phyloP scores from a whole-genome alignment of 2,113 vertebrate species.

The Cephalophus harveyi region DNA sequence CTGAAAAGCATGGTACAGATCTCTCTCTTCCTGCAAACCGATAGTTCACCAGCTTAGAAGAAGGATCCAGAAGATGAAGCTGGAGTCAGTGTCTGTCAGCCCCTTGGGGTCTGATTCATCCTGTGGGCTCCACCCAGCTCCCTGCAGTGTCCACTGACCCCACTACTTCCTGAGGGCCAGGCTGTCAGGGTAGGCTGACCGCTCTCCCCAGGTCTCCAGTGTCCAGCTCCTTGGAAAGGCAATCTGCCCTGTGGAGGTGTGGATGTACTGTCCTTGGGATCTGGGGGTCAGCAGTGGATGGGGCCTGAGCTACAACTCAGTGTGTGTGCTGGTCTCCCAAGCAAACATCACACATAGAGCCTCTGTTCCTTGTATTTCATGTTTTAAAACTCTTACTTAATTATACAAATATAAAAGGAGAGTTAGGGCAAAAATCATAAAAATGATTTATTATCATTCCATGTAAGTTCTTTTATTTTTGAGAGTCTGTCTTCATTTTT shows the following conservation, averaged over 20 bases:
- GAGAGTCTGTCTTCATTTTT: background rate
- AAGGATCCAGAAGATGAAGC: background rate
- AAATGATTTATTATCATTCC: background rate
- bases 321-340: background rate
- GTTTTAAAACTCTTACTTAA: background rate
- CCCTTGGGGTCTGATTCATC: background rate
- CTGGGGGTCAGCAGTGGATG: background rate
- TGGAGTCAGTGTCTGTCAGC: background rate
- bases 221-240: background rate
- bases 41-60: background rate
- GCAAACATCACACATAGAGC: background rate
- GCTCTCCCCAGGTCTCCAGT: rapidly evolving
- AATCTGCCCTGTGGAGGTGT: background rate
- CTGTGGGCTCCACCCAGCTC: background rate
- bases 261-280: background rate
- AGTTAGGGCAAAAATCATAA: background rate
- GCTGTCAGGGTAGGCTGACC: background rate
- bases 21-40: background rate
- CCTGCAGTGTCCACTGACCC: background rate
- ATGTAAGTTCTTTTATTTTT: background rate
- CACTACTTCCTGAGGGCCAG: background rate
- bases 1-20: background rate
- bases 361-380: background rate
- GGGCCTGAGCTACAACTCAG: background rate
- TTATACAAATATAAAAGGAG: background rate